A percentile compares a stretch with the other conserved stretches of the same genome.
Evolutionary conservation across 2,888 invertebrate species (phyloP).

Genomic region (Synergus japonicus): DNA sequence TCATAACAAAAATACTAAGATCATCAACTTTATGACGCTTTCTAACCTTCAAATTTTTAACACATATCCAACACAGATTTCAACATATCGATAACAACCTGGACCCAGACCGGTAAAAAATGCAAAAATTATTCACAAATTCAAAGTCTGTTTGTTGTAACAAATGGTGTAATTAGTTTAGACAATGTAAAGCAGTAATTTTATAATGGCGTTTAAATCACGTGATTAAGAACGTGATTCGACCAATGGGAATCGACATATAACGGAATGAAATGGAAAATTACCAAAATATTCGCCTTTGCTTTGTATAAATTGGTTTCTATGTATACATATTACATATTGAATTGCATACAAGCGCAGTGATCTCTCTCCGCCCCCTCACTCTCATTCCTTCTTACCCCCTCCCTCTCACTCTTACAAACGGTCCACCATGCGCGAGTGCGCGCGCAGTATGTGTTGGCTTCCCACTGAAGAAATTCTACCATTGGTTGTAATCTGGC

Average conservation of each 20-base stretch:
- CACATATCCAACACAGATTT: neutral
- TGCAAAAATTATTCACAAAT: conserved; percentile 18
- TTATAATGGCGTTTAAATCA: conserved; percentile 20
- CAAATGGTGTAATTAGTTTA: conserved; percentile 3
- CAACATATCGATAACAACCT: neutral
- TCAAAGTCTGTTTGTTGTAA: conserved; percentile 11
- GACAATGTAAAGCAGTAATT: conserved; percentile 15
- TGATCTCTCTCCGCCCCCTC: too few relatives aligned
- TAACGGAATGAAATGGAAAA: conserved; percentile 16
- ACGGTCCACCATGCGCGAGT: too few relatives aligned
- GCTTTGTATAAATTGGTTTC: neutral
- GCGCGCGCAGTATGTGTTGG: too few relatives aligned
- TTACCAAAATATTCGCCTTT: neutral
- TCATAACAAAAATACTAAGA: conserved; percentile 24
- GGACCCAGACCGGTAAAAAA: neutral
- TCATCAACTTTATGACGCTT: neutral
- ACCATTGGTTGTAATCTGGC: too few relatives aligned
- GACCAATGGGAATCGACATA: neutral
- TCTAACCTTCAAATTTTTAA: too few relatives aligned
- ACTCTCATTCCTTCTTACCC: too few relatives aligned
- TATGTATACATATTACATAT: neutral
- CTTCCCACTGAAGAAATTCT: too few relatives aligned
- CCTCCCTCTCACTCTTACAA: too few relatives aligned
- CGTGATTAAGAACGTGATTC: neutral
- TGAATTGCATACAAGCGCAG: neutral